phyloP scores from a whole-genome alignment of 2,113 vertebrate species.

The Albula goreensis region DNA sequence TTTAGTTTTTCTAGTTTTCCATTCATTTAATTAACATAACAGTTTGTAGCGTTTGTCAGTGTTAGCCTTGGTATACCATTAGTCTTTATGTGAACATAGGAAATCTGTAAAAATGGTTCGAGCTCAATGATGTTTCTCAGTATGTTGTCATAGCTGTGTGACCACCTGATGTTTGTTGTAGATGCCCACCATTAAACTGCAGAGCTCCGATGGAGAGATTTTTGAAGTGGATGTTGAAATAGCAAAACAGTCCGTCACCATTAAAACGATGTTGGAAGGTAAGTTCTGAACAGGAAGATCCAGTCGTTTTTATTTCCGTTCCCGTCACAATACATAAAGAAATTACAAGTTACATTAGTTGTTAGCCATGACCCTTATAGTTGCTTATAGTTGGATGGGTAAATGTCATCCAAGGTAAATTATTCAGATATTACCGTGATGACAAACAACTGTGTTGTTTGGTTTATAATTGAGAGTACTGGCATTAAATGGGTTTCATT shows the following conservation, averaged over 20 bases:
- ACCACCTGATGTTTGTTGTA: constrained; percentile 32
- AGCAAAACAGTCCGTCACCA: constrained; percentile 97
- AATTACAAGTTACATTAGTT: no score
- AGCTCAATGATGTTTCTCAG: not conserved
- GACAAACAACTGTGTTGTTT: not conserved
- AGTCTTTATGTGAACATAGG: no score
- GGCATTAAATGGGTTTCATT: not conserved
- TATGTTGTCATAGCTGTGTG: not conserved
- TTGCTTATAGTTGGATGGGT: not conserved
- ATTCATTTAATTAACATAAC: no score
- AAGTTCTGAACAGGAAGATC: constrained; percentile 18
- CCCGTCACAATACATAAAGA: not conserved
- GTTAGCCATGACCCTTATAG: no score
- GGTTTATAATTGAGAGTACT: not conserved
- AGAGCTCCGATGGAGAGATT: constrained; percentile 98
- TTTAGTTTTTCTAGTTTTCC: no score
- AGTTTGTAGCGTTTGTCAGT: no score
- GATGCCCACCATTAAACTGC: constrained; percentile 98
- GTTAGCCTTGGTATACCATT: no score
- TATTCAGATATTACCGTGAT: no score
- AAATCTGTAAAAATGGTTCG: no score
- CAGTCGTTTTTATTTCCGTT: not conserved
- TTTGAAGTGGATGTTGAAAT: constrained; percentile 99
- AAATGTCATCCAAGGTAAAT: no score
- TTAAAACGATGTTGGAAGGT: constrained; percentile 99